Evolutionary conservation across 1,140 invertebrate species (phyloP), one percentile per base, ranked within the genome.

Genomic region (Diprion similis): DNA sequence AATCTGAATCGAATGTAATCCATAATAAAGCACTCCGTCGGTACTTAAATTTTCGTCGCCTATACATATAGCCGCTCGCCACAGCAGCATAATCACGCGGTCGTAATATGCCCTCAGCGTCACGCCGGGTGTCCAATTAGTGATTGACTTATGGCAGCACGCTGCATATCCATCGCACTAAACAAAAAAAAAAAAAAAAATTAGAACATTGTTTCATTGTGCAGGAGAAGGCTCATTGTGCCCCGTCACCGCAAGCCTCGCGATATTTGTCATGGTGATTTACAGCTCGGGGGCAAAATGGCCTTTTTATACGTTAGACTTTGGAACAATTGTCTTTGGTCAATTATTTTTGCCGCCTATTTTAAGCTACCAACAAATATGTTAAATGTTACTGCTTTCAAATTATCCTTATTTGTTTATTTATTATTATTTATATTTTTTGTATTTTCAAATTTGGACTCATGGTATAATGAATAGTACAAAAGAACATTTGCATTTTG

Each of bases 241-340:
- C 51, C 24, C 24, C 4, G 11, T 10, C 10, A 59, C 51, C 51
- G 51, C 51, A 59, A 59, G 51, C 51, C n/a, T 37, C 24, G 24
- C 24, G n/a, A 59, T 59, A 8, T 59, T 59, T 59, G 51, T 59
- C 51, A 59, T 59, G 51, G 51, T 59, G n/a, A 59, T 59, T 59
- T 17, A 59, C 51, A 59, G 51, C 51, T 59, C 51, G 11, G 24
- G n/a, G 51, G 51, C 51, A 15, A 59, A 59, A 59, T 59, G 51
- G 9, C 4, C 9, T 59, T 59, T 15, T 59, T 59, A 59, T 17
- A 15, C 51, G 11, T 59, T 37, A 1, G 24, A 37, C 24, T 37
- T 37, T 37, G 24, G 24, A 6, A 37, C 24, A 8, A 8, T 59
- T 59, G 51, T 59, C n/a, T 59, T 59, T 59, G 51, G n/a, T 9